Evolutionary conservation across 2,113 vertebrate genomes (phyloP).

Genomic region (Rhabdomys dilectus): DNA sequence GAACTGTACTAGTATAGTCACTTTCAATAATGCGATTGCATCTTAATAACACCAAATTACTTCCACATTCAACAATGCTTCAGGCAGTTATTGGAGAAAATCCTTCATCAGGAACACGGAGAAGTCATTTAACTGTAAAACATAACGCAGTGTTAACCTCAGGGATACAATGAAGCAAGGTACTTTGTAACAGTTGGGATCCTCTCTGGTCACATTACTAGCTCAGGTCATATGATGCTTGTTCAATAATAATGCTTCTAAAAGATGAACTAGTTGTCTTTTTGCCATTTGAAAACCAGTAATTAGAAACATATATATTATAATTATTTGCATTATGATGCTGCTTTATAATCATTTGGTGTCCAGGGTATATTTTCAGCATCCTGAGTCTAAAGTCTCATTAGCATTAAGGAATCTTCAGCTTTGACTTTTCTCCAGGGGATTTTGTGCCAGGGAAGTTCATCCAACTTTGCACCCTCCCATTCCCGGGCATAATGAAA

Average conservation of each 20-base stretch:
- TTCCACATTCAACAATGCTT: slow-evolving; percentile 45
- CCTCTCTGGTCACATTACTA: slow-evolving; percentile 60
- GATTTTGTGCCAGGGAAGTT: slow-evolving; percentile 20
- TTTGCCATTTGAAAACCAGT: slow-evolving; percentile 60
- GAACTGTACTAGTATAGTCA: slow-evolving; percentile 47
- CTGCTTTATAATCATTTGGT: slow-evolving; percentile 41
- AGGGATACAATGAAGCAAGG: slow-evolving; percentile 46
- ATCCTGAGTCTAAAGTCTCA: not conserved
- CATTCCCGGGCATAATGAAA: slow-evolving; percentile 69
- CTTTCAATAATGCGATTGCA: slow-evolving; percentile 40
- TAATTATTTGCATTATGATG: slow-evolving; percentile 33
- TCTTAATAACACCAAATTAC: slow-evolving; percentile 61
- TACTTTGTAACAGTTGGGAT: slow-evolving; percentile 38
- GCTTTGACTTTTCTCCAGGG: slow-evolving; percentile 56
- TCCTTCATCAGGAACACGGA: slow-evolving; percentile 60
- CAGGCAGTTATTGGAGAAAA: slow-evolving; percentile 69
- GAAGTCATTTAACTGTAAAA: slow-evolving; percentile 69
- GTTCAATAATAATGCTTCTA: slow-evolving; percentile 62
- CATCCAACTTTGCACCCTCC: slow-evolving; percentile 37
- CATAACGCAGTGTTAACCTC: slow-evolving; percentile 46
- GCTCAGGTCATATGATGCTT: slow-evolving; percentile 29
- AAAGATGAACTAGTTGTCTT: slow-evolving; percentile 16
- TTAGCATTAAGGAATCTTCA: not conserved
- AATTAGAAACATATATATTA: slow-evolving; percentile 10
- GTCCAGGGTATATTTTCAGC: slow-evolving; percentile 54